Evolutionary conservation across 2,797 vertebrate genomes (phyloP).

Genomic region (Leptodactylus fallax): DNA sequence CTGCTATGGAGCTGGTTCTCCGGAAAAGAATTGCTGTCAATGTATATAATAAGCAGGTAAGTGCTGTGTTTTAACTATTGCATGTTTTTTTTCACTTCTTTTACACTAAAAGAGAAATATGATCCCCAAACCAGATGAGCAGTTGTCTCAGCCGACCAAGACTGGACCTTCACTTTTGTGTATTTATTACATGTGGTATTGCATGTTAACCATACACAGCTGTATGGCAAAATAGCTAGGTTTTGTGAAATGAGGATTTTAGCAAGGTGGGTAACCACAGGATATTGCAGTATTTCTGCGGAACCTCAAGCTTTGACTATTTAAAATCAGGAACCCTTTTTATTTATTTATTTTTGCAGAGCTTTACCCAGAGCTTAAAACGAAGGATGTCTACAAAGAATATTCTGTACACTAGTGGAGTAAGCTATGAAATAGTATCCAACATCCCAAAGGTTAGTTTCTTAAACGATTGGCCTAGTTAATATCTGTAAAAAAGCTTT

Average conservation of each 20-base stretch:
- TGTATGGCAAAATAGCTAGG: background rate
- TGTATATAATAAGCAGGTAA: constrained; percentile 98
- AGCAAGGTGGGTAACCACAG: background rate
- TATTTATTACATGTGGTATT: background rate
- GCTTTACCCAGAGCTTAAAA: constrained; percentile 98
- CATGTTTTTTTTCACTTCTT: background rate
- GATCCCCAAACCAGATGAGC: background rate
- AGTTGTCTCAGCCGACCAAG: background rate
- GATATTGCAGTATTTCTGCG: background rate
- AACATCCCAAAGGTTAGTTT: constrained; percentile 95
- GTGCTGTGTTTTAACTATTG: background rate
- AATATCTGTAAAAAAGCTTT: background rate
- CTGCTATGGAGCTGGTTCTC: constrained; percentile 93
- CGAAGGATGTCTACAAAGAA: constrained; percentile 96
- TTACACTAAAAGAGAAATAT: background rate
- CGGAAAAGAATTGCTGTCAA: constrained; percentile 96
- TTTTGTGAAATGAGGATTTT: background rate
- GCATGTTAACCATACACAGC: background rate
- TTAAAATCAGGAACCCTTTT: background rate
- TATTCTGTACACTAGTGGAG: constrained; percentile 88
- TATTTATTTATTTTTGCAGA: constrained; percentile 75
- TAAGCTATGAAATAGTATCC: constrained; percentile 97
- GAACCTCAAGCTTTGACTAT: background rate
- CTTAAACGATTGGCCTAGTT: background rate
- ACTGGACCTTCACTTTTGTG: background rate